Evolutionary conservation across 2,888 invertebrate species (phyloP).

Genomic region (Choristoneura rosaceana): DNA sequence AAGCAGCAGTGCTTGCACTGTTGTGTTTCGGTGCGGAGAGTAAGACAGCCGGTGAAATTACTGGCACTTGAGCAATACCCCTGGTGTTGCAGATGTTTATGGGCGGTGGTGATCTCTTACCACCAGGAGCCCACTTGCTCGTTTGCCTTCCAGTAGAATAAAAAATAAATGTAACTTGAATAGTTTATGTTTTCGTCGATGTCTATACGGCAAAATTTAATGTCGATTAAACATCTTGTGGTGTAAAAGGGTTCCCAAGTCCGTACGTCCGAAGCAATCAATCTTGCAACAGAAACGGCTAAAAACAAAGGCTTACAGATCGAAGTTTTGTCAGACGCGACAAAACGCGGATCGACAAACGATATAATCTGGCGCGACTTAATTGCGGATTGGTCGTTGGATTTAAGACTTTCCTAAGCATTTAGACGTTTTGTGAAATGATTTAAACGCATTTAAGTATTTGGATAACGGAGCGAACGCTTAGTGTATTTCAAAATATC

Average conservation of each 20-base stretch:
- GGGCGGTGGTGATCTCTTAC: too few species aligned
- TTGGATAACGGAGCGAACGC: too few species aligned
- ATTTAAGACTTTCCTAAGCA: slow-evolving; percentile 15
- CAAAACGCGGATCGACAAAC: slow-evolving; percentile 37
- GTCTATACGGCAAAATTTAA: neutral
- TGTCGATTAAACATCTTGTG: slow-evolving; percentile 1
- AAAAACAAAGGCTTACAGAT: slow-evolving; percentile 43
- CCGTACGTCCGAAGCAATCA: slow-evolving; percentile 38
- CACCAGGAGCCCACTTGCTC: too few species aligned
- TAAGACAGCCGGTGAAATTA: too few species aligned
- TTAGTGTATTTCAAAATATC: too few species aligned
- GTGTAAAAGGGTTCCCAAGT: slow-evolving; percentile 30
- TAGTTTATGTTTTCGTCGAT: too few species aligned
- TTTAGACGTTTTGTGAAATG: neutral
- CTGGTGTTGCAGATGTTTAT: too few species aligned
- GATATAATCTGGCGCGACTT: slow-evolving; percentile 20
- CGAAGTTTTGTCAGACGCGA: slow-evolving; percentile 43
- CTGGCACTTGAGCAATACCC: too few species aligned
- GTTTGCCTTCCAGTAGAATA: too few species aligned
- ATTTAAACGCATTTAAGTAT: neutral
- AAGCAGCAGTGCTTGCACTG: too few species aligned
- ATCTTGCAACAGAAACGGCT: slow-evolving; percentile 40
- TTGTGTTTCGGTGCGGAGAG: too few species aligned
- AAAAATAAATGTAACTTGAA: too few species aligned
- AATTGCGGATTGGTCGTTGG: slow-evolving; percentile 27